Evolutionary conservation across 1,140 invertebrate species (phyloP).

Genomic region (Gerris buenoi): DNA sequence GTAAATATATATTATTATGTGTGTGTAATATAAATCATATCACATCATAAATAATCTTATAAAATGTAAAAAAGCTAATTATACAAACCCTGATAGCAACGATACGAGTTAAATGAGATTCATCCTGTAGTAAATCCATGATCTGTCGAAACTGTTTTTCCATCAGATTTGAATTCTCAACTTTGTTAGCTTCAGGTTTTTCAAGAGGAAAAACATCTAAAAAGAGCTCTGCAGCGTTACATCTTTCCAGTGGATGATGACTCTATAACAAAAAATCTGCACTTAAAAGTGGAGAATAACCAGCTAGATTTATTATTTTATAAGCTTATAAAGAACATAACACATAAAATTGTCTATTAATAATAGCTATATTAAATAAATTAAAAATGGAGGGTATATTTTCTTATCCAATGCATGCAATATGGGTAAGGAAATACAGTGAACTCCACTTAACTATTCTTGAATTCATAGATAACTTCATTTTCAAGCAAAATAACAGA

Average conservation of each 20-base stretch:
- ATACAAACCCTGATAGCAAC: constrained; percentile 19
- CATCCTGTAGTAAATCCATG: constrained; percentile 19
- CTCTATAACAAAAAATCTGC: constrained; percentile 16
- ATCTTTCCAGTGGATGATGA: constrained; percentile 18
- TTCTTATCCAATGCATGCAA: not conserved
- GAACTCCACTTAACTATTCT: not conserved
- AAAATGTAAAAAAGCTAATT: not conserved
- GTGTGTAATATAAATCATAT: not conserved
- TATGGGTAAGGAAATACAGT: not conserved
- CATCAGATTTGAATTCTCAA: constrained; percentile 14
- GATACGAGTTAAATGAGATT: constrained; percentile 19
- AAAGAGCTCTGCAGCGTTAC: constrained; percentile 21
- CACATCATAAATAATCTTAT: not conserved
- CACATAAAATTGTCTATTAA: not conserved
- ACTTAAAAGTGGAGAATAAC: not conserved
- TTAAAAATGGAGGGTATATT: not conserved
- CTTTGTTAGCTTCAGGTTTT: constrained; percentile 10
- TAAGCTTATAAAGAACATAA: not conserved
- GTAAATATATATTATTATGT: not conserved
- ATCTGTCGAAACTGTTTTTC: constrained; percentile 20
- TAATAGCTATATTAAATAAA: not conserved
- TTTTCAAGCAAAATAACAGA: not conserved
- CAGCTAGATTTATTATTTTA: not conserved
- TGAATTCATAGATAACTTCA: not conserved
- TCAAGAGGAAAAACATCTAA: constrained; percentile 22